Percentiles rank a stretch among this genome's conserved stretches.
Conservation (phyloP, 2,113 vertebrate species). For the Heptranchias perlo region DNA sequence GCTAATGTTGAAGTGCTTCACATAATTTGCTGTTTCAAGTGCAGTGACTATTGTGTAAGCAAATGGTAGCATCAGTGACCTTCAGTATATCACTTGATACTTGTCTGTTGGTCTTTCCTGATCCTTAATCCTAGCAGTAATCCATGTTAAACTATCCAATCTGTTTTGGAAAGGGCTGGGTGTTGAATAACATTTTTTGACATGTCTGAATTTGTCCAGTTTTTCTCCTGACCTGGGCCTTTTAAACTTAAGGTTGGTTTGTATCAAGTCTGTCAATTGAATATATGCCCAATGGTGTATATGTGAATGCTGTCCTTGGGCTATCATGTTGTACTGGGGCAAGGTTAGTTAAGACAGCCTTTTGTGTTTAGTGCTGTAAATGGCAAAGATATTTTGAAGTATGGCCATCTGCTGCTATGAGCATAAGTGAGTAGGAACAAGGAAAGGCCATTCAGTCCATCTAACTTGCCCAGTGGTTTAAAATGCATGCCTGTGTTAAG, state of each 20-base stretch:
- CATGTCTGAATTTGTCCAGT: background rate
- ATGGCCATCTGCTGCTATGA: background rate
- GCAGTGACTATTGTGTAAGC: background rate
- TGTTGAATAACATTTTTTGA: background rate
- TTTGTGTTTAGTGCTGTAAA: background rate
- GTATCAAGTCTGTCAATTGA: background rate
- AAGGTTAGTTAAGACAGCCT: background rate
- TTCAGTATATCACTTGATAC: background rate
- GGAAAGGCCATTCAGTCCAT: no score
- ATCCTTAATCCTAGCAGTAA: background rate
- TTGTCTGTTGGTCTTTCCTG: background rate
- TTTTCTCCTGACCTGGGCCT: background rate
- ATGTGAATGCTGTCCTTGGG: background rate
- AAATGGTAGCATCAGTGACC: background rate
- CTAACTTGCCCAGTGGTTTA: no score
- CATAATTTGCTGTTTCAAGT: background rate
- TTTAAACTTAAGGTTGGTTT: background rate
- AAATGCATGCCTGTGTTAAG: no score
- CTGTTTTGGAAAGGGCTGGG: background rate
- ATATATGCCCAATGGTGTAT: background rate
- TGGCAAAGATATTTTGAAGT: background rate
- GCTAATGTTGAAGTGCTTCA: background rate
- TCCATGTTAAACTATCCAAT: background rate
- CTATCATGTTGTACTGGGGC: background rate
- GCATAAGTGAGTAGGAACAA: background rate